Percentiles rank a stretch among this genome's conserved stretches.
phyloP scores from a whole-genome alignment of 2,888 invertebrate species.

The Agapostemon virescens region DNA sequence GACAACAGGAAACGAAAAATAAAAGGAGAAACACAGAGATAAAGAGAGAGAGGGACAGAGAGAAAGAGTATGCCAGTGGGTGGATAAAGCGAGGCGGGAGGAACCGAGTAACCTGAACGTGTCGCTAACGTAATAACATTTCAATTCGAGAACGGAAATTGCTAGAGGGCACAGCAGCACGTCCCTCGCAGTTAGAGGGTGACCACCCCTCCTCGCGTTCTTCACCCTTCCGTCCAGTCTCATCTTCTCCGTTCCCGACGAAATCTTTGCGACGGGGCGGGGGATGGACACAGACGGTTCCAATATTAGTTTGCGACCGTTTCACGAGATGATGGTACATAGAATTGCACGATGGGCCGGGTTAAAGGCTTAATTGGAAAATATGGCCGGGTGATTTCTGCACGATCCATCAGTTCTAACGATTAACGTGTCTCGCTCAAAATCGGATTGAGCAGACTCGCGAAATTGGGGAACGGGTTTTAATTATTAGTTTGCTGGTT shows the following conservation, averaged over 20 bases:
- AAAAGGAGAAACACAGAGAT: too few relatives aligned
- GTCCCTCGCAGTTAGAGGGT: conserved; percentile 63
- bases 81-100: not conserved
- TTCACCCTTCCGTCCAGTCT: conserved; percentile 35
- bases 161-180: conserved; percentile 68
- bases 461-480: not conserved
- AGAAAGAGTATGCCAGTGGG: not conserved
- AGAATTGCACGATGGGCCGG: not conserved
- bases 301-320: conserved; percentile 1
- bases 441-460: not conserved
- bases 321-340: not conserved
- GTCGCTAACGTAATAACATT: conserved; percentile 79
- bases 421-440: not conserved
- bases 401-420: not conserved
- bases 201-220: conserved; percentile 53
- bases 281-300: not conserved
- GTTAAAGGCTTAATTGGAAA: conserved; percentile 13
- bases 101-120: conserved; percentile 67
- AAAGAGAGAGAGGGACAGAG: conserved; percentile 31
- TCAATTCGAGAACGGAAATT: conserved; percentile 80
- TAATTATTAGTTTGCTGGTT: not conserved
- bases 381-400: not conserved
- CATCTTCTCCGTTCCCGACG: conserved; percentile 25
- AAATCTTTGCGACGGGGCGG: not conserved
- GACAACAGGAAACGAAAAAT: conserved; percentile 56